Base-by-base conservation (phyloP, 2,797 vertebrate species). In the Hoplostethus mediterraneus region DNA sequence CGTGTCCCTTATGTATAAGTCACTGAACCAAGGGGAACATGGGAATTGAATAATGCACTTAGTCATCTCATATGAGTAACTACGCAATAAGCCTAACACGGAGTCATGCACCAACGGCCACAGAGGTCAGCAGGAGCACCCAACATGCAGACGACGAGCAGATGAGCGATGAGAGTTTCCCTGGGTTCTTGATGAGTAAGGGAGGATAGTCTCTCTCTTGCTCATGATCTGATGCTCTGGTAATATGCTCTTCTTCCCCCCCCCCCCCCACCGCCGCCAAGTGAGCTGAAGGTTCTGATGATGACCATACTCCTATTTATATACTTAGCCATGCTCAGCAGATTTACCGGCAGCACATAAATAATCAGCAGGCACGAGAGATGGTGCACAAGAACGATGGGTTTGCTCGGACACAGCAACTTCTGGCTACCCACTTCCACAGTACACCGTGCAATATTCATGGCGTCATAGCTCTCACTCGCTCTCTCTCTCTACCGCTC, bases 251-350 rank as follows among this genome's bases (percentile, higher is more conserved):
- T 67, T 61, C 75, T 65, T 56, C 67, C 73, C 60, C 68, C 73
- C 51, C 49, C 17, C 44, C 44, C 64, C 30, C 17, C 38, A 21
- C 14, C 11, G 31, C 16, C 11, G 31, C 71, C 67, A 42, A 49
- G 62, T 65, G 75, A 91, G 73, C 71, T 56, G 59, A 73, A 77
- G 81, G 60, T 83, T 84, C 83, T 77, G 78, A 90, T 83, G 84
- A 90, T 89, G 90, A 77, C 89, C 81, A 56, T 62, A 67, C 71
- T 54, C 77, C 92, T 93, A 92, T 94, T 93, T 91, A 91, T 93
- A 91, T 81, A 82, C 87, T 77, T 63, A 77, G 82, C 80, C 65
- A 45, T 33, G 75, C 90, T 91, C 92, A 93, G 90, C 90, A 93
- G 82, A 92, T 93, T 93, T 79, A 77, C 64, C 51, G 65, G 78